Base-by-base conservation (phyloP, 2,888 invertebrate species). In the Elaeidobius kamerunicus region DNA sequence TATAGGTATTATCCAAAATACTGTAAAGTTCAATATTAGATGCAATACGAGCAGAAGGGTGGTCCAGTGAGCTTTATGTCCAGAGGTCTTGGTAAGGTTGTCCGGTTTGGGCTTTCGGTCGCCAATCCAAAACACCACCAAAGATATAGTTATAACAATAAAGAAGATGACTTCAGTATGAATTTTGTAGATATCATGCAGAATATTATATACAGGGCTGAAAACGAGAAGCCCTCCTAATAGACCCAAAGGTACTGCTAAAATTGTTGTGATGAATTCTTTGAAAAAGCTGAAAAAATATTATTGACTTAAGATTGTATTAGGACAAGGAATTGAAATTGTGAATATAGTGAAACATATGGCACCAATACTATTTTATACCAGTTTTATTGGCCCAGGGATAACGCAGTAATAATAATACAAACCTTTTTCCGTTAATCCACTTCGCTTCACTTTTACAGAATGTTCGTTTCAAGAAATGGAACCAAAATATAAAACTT, bases 111-210 rank as follows among this genome's bases (percentile, higher is more conserved):
- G 68, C 35, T 65, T 73, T 14, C 86, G 64, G 53, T 88, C 81
- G 4, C 82, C 84, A 15, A 74, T 70, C 75, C 86, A 77, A 7
- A 81, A 74, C 38, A 86, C 72, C 1, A 78, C 66, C 1, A 78
- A 71, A 65, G 81, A 88, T 28, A 84, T 69, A 1, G 78, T 66
- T 39, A 86, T 77, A 14, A 88, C 71, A 23, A 83, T 69, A 67
- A 86, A 80, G 64, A 83, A 82, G 3, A 86, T 84, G 16, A 86
- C 80, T 75, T 88, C 88, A 0, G 85, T 79, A 69, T 87, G 87
- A 27, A 90, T 76, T 14, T 78, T 74, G 59, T 72, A 76, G 11
- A 78, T 68, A 66, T 90, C 89, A 67, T 89, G 89, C 0, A 89
- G 75, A 0, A 86, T 84, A 64, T 90, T 89, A 72, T 90, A 90